Evolutionary conservation across 2,888 invertebrate species (phyloP).

Genomic region (Pedicia rivosa): DNA sequence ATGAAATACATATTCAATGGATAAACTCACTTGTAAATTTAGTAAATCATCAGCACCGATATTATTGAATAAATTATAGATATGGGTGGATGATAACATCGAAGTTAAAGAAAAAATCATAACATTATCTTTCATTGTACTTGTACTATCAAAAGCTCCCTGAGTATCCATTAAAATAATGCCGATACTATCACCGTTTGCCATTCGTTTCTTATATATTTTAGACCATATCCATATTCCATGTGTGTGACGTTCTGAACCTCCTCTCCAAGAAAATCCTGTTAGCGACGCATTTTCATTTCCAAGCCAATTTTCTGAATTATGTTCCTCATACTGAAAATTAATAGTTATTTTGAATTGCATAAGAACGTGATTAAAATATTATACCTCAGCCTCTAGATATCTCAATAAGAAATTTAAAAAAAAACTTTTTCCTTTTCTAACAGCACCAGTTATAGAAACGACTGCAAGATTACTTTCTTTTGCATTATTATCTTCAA

Average conservation of each 20-base stretch:
- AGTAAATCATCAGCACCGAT: constrained; percentile 8
- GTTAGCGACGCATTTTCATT: background rate
- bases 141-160: constrained; percentile 8
- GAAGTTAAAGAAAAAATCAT: constrained; percentile 6
- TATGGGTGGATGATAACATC: constrained; percentile 6
- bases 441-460: constrained; percentile 8
- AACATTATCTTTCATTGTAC: constrained; percentile 5
- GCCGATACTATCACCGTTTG: constrained; percentile 6
- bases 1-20: no score
- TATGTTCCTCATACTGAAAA: background rate
- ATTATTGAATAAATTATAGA: constrained; percentile 4
- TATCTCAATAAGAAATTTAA: constrained; percentile 8
- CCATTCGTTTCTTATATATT: constrained; percentile 3
- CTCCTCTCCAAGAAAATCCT: constrained; percentile 8
- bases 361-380: no score
- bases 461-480: constrained; percentile 6
- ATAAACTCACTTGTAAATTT: constrained; percentile 7
- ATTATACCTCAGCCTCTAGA: no score
- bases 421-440: constrained; percentile 9
- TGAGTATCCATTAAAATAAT: constrained; percentile 8
- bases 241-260: constrained; percentile 5
- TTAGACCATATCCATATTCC: constrained; percentile 8
- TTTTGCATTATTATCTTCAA: constrained; percentile 3
- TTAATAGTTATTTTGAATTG: no score
- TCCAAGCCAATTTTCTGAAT: constrained; percentile 1